Percentiles rank a stretch among this genome's conserved stretches.
Conservation (phyloP, 2,888 invertebrate genomes). For the Chesias legatella region DNA sequence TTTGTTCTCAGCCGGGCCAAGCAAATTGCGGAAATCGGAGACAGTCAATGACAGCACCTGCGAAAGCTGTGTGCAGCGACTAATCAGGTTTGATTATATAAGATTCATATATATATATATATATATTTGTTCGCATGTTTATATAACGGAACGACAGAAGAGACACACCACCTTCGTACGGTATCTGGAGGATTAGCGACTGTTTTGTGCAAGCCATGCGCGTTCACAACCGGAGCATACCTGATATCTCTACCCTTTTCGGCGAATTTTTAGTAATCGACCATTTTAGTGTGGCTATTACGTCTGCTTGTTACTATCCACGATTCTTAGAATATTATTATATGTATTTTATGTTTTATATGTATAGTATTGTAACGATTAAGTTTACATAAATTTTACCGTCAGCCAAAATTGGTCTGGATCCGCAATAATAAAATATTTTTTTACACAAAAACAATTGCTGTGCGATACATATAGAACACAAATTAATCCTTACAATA, state of each 20-base stretch:
- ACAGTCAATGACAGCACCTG: slow-evolving; percentile 44
- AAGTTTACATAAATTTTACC: slow-evolving; percentile 2
- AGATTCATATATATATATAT: slow-evolving; percentile 30
- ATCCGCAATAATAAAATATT: too few species aligned
- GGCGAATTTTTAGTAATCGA: slow-evolving; percentile 37
- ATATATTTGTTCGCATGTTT: slow-evolving; percentile 26
- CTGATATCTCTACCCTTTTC: slow-evolving; percentile 22
- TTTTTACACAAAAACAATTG: slow-evolving; percentile 4
- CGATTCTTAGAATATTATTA: slow-evolving; percentile 4
- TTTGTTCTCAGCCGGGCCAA: slow-evolving; percentile 70
- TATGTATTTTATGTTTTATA: slow-evolving; percentile 9
- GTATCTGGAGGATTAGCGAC: slow-evolving; percentile 25
- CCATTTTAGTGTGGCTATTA: slow-evolving; percentile 23
- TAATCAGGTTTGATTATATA: slow-evolving; percentile 61
- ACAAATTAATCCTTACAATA: slow-evolving; percentile 17
- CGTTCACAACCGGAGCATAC: slow-evolving; percentile 19
- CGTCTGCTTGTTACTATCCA: slow-evolving; percentile 18
- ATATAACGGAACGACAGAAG: slow-evolving; percentile 1
- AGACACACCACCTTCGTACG: neutral
- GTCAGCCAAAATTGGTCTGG: too few species aligned
- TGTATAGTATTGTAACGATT: slow-evolving; percentile 22
- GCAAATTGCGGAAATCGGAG: slow-evolving; percentile 54
- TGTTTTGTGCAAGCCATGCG: slow-evolving; percentile 30
- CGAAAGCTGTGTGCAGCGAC: slow-evolving; percentile 53
- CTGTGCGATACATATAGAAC: slow-evolving; percentile 23